A percentile compares a stretch with the other conserved stretches of the same genome.
Conservation (phyloP, 2,113 vertebrate genomes). For the Microcebus griseorufus region DNA sequence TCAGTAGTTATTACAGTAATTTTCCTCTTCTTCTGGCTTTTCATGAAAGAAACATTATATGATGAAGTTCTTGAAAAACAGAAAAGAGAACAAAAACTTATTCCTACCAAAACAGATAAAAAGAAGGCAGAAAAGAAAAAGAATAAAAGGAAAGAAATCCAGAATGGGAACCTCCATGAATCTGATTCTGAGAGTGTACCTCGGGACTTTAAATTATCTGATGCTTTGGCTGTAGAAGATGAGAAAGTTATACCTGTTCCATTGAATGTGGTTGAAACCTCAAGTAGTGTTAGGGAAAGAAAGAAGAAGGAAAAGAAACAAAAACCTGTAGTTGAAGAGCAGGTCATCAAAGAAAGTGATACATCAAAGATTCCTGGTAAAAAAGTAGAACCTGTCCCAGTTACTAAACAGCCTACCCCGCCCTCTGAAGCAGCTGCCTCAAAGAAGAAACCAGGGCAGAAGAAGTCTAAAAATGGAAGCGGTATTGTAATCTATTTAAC, state of each 20-base stretch:
- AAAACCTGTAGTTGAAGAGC: slow-evolving; percentile 82
- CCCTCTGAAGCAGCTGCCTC: slow-evolving; percentile 85
- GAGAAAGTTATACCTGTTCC: slow-evolving; percentile 82
- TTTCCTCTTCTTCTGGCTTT: slow-evolving; percentile 99
- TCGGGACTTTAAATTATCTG: slow-evolving; percentile 90
- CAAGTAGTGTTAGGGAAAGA: slow-evolving; percentile 88
- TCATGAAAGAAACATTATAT: slow-evolving; percentile 99
- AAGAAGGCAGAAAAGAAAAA: slow-evolving; percentile 98
- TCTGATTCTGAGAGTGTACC: slow-evolving; percentile 91
- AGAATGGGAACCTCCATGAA: slow-evolving; percentile 90
- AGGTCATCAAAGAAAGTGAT: slow-evolving; percentile 87
- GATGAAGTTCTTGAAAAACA: slow-evolving; percentile 97
- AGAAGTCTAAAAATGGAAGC: slow-evolving; percentile 93
- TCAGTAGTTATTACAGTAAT: slow-evolving; percentile 95
- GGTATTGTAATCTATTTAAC: slow-evolving; percentile 84
- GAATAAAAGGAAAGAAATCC: slow-evolving; percentile 95
- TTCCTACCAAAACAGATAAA: slow-evolving; percentile 91
- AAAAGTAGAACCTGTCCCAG: slow-evolving; percentile 86
- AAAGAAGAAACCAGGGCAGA: slow-evolving; percentile 92
- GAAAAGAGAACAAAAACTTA: slow-evolving; percentile 93
- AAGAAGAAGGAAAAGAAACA: slow-evolving; percentile 97
- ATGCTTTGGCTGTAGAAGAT: slow-evolving; percentile 87
- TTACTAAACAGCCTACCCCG: slow-evolving; percentile 90
- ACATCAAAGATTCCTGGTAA: slow-evolving; percentile 90
- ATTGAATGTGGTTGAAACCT: slow-evolving; percentile 80